Base-by-base conservation (phyloP, 2,888 invertebrate species). In the Coleophora deauratella region DNA sequence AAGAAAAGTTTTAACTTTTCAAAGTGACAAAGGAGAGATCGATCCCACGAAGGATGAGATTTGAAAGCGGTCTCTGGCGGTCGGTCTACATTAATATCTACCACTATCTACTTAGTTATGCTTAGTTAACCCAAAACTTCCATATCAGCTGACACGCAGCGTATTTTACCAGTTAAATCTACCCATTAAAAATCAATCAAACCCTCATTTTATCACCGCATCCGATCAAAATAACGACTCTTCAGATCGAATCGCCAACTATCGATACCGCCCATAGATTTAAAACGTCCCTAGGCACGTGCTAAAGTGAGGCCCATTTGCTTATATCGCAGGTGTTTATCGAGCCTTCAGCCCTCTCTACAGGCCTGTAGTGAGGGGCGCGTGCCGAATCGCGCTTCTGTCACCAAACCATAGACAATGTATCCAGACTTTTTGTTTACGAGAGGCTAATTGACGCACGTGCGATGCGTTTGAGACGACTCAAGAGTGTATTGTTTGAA, bases 391-490 rank as follows among this genome's bases (percentile, higher is more conserved):
- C 41, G 27, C 31, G 33, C 40, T 32, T 21, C 10, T 13, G 38
- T 37, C 38, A 27, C 30, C 36, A 31, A 12, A 31, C 35, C 15
- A 40, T 35, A 36, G 40, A 35, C 35, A 36, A 35, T 21, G 21
- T 21, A 21, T n/a, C 21, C 7, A 3, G 10, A 14, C 9, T 14
- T 13, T 13, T 34, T 13, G 12, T 34, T 34, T 15, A 21, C 9
- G 6, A 46, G 43, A 34, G 42, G 14, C 35, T 46, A 43, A 46
- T 43, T 40, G 43, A 37, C 33, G 46, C 43, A 43, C 43, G 46
- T 43, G 46, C 10, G 21, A 21, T 21, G 21, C 21, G 21, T 21
- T 21, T 21, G 21, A 3, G 21, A 4, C 21, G 21, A 3, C 6
- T 21, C 21, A 21, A 21, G 21, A 21, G 21, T 21, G 21, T 21